phyloP scores from a whole-genome alignment of 2,888 invertebrate species.

The Nineta flava region DNA sequence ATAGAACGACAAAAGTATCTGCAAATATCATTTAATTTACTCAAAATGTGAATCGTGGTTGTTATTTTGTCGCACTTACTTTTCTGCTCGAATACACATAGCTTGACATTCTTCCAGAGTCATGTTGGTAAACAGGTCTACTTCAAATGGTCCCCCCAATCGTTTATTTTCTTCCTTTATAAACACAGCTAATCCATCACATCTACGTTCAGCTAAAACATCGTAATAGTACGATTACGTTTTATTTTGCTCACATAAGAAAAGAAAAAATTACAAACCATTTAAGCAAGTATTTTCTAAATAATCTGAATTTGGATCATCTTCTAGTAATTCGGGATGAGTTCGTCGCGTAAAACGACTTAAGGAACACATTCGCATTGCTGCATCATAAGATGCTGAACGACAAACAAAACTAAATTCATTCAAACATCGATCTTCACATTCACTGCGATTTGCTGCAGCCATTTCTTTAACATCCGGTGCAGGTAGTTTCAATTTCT shows the following conservation, averaged over 20 bases:
- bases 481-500: conserved; percentile 63
- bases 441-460: conserved; percentile 73
- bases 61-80: conserved; percentile 33
- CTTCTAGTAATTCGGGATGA: conserved; percentile 68
- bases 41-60: neutral
- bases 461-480: conserved; percentile 74
- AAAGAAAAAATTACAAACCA: conserved; percentile 35
- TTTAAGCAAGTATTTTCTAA: conserved; percentile 82
- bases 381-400: conserved; percentile 69
- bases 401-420: conserved; percentile 81
- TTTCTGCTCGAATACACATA: conserved; percentile 73
- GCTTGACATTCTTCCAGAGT: conserved; percentile 78
- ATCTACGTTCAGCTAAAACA: conserved; percentile 58
- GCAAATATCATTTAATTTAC: conserved; percentile 12
- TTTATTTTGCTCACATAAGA: neutral
- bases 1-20: conserved; percentile 78
- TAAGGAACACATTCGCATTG: conserved; percentile 60
- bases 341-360: conserved; percentile 73
- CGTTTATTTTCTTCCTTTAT: conserved; percentile 82
- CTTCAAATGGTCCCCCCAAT: conserved; percentile 75
- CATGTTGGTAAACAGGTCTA: conserved; percentile 72
- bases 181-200: conserved; percentile 74
- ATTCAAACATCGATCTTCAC: conserved; percentile 77
- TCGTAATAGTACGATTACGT: neutral
- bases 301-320: conserved; percentile 78